Conservation (phyloP, 1,140 invertebrate species). For the Mactra quadrangularis region DNA sequence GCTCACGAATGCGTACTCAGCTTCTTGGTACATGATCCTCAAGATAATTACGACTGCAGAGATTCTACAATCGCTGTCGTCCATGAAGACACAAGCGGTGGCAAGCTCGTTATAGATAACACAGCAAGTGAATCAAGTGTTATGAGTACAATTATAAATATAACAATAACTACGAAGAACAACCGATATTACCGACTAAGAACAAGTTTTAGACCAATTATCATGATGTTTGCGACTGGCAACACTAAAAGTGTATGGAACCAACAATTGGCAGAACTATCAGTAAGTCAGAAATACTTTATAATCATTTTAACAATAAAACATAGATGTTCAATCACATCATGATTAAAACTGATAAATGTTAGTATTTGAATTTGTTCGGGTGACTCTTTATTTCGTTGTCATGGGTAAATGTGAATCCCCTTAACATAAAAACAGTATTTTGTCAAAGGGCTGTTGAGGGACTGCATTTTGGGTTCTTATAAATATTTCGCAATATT, state of each 20-base stretch:
- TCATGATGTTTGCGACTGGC: not conserved
- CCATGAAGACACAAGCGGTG: conserved; percentile 21
- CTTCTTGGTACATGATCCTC: conserved; percentile 16
- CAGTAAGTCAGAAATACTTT: not conserved
- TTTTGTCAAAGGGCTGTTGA: too few relatives aligned
- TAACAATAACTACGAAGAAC: conserved; percentile 33
- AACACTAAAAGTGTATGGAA: conserved; percentile 22
- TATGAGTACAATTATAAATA: conserved; percentile 12
- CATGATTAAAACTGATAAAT: too few relatives aligned
- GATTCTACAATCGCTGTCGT: conserved; percentile 36
- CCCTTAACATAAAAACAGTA: too few relatives aligned
- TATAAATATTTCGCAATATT: too few relatives aligned
- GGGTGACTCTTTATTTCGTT: too few relatives aligned
- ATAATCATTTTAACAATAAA: too few relatives aligned
- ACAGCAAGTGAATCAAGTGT: not conserved
- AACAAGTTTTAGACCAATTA: not conserved
- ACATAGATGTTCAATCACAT: too few relatives aligned
- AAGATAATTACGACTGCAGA: conserved; percentile 4
- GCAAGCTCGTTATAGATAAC: conserved; percentile 1
- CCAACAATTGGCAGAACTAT: not conserved
- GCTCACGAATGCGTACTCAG: not conserved
- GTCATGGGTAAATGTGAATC: too few relatives aligned
- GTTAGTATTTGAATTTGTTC: too few relatives aligned
- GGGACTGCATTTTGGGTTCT: too few relatives aligned
- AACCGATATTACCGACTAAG: conserved; percentile 26